Conservation (phyloP, 2,797 vertebrate genomes). For the Galago senegalensis region DNA sequence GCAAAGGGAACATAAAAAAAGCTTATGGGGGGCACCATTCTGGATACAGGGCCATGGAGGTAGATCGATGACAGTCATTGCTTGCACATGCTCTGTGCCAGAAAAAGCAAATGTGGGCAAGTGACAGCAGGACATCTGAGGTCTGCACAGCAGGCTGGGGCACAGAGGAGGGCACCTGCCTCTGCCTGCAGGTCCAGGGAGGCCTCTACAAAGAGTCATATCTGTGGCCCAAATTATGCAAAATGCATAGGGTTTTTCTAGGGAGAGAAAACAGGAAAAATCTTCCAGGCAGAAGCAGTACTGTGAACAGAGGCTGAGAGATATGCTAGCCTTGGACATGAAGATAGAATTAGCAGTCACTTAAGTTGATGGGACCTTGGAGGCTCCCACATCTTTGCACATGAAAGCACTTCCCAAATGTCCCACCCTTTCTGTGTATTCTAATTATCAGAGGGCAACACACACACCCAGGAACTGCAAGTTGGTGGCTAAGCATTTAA, state of each 20-base stretch:
- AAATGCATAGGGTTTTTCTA: neutral
- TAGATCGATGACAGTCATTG: neutral
- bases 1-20: neutral
- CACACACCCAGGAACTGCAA: neutral
- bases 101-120: neutral
- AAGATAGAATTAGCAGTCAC: neutral
- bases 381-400: neutral
- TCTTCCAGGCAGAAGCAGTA: neutral
- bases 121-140: too few species aligned
- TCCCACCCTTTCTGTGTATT: neutral
- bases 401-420: neutral
- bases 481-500: neutral
- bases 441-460: neutral
- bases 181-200: neutral
- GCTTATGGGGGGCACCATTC: neutral
- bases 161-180: neutral
- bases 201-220: neutral
- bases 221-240: neutral
- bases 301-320: neutral
- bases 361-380: neutral
- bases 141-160: fast-evolving
- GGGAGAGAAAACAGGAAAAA: neutral
- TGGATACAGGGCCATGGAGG: neutral
- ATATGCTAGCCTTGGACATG: neutral
- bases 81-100: neutral